These are phyloP conservation scores for Epinotia ramella DNA, from an alignment of 2,888 invertebrate species.

Conservation along the genomic window DNA sequence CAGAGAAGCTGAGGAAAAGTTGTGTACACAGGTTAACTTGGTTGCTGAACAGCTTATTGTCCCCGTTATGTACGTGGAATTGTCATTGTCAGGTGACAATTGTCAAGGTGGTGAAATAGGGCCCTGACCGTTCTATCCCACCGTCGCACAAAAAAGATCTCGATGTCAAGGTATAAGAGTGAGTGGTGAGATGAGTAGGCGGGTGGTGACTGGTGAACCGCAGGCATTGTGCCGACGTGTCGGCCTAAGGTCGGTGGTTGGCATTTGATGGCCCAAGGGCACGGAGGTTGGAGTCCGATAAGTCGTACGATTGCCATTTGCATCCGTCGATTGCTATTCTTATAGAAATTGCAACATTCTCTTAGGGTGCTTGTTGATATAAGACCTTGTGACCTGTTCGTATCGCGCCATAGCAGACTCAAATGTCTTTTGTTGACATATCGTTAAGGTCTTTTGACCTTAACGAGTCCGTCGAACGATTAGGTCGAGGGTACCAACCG, in stretches of 20 bases:
- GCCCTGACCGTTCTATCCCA: neutral
- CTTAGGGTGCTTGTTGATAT: neutral
- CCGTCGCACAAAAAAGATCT: neutral
- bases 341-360: neutral
- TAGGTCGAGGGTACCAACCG: too few species aligned
- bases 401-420: neutral
- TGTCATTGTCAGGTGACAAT: too few species aligned
- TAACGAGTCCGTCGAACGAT: too few species aligned
- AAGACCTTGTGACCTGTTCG: neutral
- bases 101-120: too few species aligned
- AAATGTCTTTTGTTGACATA: neutral
- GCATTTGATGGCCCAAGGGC: conserved; percentile 36
- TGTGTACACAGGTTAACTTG: too few species aligned
- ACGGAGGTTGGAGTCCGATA: conserved; percentile 18
- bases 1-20: too few species aligned
- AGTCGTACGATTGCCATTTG: conserved; percentile 28
- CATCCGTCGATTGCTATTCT: conserved; percentile 14
- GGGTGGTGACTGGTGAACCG: too few species aligned
- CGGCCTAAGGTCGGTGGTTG: conserved; percentile 35
- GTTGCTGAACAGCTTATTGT: too few species aligned
- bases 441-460: too few species aligned
- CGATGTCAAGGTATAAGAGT: neutral
- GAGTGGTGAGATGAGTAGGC: neutral
- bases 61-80: too few species aligned
- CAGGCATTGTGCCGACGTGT: conserved; percentile 8